A percentile compares a stretch with the other conserved stretches of the same genome.
Conservation (phyloP, 2,113 vertebrate genomes). For the Ceyx melanurus region DNA sequence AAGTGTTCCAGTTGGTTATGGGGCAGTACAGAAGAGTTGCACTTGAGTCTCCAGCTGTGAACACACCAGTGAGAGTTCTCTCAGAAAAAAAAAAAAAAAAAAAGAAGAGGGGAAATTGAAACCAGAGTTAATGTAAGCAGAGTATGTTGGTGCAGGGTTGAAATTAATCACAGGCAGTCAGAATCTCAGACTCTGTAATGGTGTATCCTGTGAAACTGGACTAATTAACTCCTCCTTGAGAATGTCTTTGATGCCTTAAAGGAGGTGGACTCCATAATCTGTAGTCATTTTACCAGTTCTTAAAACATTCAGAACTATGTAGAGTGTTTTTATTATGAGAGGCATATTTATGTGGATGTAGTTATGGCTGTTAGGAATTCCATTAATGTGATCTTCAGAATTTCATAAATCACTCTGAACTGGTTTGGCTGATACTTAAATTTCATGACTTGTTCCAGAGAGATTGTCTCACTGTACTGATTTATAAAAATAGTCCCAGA, state of each 20-base stretch:
- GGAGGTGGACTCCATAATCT: conserved; percentile 56
- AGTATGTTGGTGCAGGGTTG: conserved; percentile 40
- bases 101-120: conserved; percentile 24
- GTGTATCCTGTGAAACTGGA: conserved; percentile 62
- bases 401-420: conserved; percentile 51
- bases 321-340: conserved; percentile 63
- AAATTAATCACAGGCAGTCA: conserved; percentile 63
- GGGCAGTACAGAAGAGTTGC: conserved; percentile 30
- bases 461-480: conserved; percentile 37
- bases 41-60: conserved; percentile 51
- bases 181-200: conserved; percentile 53
- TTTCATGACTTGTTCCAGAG: conserved; percentile 45
- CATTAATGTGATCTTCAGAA: conserved; percentile 58
- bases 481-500: conserved; percentile 29
- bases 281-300: conserved; percentile 67
- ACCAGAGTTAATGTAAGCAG: conserved; percentile 59
- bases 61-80: conserved; percentile 27
- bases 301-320: conserved; percentile 55
- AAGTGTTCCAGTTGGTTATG: conserved; percentile 45
- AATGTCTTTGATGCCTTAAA: conserved; percentile 63
- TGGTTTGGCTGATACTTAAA: conserved; percentile 30
- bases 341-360: conserved; percentile 66
- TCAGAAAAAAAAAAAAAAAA: neutral
- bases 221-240: conserved; percentile 67
- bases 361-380: conserved; percentile 60